Percentiles rank a stretch among this genome's conserved stretches.
Conservation (phyloP, 2,888 invertebrate species). For the Ceriagrion tenellum region DNA sequence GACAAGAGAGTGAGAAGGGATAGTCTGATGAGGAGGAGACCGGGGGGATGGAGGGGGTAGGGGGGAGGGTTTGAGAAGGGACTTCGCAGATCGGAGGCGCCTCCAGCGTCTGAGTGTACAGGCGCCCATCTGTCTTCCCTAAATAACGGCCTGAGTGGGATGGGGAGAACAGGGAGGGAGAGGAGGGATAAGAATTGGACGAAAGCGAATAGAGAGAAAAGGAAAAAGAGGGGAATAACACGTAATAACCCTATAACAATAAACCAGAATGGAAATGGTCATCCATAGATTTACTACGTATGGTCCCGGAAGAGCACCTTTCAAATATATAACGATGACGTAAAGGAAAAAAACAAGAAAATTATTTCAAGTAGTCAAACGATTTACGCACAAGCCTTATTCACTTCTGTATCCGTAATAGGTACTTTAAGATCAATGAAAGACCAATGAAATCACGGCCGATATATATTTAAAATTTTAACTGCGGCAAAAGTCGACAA, state of each 20-base stretch:
- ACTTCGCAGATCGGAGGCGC: neutral
- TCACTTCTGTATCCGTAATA: too few species aligned
- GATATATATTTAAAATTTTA: too few species aligned
- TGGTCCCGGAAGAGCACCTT: neutral
- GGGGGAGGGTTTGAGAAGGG: neutral
- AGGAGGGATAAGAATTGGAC: neutral
- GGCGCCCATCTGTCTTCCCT: conserved; percentile 19
- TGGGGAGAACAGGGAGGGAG: neutral
- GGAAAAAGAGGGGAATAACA: neutral
- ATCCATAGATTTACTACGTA: neutral
- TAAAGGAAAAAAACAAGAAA: neutral
- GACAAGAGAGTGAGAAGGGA: conserved; percentile 8
- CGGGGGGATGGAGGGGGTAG: neutral
- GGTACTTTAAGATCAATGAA: too few species aligned
- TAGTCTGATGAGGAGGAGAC: neutral
- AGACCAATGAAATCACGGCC: too few species aligned
- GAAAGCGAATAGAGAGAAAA: neutral
- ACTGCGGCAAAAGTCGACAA: too few species aligned
- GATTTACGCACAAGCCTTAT: neutral
- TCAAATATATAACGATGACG: neutral
- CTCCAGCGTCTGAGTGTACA: neutral
- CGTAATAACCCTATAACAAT: neutral
- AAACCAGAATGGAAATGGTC: neutral
- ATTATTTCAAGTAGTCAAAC: neutral
- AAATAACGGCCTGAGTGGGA: neutral